Evolutionary conservation across 2,888 invertebrate genomes (phyloP).

Genomic region (Antheraea assamensis): DNA sequence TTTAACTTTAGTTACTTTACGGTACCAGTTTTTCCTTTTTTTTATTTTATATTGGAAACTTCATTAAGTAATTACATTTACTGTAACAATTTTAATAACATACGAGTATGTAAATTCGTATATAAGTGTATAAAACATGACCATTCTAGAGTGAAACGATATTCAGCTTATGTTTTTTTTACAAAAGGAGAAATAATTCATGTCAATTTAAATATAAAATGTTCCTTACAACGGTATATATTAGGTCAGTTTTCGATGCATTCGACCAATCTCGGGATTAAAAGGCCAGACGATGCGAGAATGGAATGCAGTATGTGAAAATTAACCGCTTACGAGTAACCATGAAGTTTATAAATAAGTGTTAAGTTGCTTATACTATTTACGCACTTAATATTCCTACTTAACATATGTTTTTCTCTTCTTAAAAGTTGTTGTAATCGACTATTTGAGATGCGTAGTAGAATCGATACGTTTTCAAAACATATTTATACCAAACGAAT

Average conservation of each 20-base stretch:
- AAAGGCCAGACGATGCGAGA: conserved; percentile 10
- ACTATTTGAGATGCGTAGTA: too few relatives aligned
- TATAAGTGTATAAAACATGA: not conserved
- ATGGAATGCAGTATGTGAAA: conserved; percentile 12
- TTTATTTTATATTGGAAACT: too few relatives aligned
- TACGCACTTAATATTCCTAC: not conserved
- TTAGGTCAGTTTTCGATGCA: not conserved
- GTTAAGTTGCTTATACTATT: not conserved
- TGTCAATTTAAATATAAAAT: not conserved
- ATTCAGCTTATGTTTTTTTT: conserved; percentile 1
- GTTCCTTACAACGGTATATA: not conserved
- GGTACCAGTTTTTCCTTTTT: too few relatives aligned
- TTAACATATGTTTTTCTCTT: too few relatives aligned
- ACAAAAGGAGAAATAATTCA: not conserved
- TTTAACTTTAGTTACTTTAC: too few relatives aligned
- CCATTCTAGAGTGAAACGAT: not conserved
- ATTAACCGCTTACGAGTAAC: not conserved
- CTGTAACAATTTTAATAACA: not conserved
- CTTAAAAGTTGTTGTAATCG: too few relatives aligned
- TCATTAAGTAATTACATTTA: not conserved
- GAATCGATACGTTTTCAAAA: too few relatives aligned
- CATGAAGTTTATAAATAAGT: not conserved
- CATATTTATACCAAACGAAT: too few relatives aligned
- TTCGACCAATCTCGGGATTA: not conserved
- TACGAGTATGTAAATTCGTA: not conserved